phyloP scores from a whole-genome alignment of 2,797 vertebrate species.

The Pogonophryne albipinna region DNA sequence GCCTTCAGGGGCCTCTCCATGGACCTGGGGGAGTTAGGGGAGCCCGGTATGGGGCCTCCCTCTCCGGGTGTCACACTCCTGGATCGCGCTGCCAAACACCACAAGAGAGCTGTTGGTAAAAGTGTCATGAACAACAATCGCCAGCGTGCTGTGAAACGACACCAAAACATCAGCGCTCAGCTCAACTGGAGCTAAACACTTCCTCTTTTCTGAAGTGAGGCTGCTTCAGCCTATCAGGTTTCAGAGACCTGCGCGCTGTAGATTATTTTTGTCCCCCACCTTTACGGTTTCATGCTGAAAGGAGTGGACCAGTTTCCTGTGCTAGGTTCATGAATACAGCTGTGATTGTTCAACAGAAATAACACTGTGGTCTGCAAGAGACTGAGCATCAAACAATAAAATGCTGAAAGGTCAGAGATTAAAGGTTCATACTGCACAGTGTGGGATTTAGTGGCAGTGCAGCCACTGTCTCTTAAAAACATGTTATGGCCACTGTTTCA shows the following conservation, averaged over 20 bases:
- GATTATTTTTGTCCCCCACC: constrained; percentile 51
- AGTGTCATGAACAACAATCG: constrained; percentile 4
- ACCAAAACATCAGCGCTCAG: constrained; percentile 32
- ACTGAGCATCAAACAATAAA: background rate
- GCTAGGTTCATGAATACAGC: constrained; percentile 23
- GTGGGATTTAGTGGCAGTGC: too few relatives aligned
- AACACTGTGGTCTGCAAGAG: background rate
- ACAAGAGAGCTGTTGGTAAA: constrained; percentile 30
- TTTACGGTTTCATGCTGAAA: constrained; percentile 25
- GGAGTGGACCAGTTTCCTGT: constrained; percentile 74
- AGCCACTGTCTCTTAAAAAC: too few relatives aligned
- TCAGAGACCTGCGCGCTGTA: constrained; percentile 23
- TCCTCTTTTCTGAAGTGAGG: constrained; percentile 66
- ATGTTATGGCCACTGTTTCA: too few relatives aligned
- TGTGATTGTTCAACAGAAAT: constrained; percentile 52
- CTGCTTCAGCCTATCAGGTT: constrained; percentile 47
- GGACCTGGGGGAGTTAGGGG: constrained; percentile 66
- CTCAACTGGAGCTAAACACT: constrained; percentile 40
- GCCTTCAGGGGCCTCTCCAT: constrained; percentile 91
- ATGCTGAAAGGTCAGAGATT: constrained; percentile 20
- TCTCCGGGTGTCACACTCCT: constrained; percentile 91
- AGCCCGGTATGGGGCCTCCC: constrained; percentile 54
- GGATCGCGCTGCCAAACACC: constrained; percentile 87
- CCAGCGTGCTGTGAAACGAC: constrained; percentile 10
- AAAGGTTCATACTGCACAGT: too few relatives aligned